phyloP scores from a whole-genome alignment of 2,888 invertebrate species.

The Hyposoter didymator region DNA sequence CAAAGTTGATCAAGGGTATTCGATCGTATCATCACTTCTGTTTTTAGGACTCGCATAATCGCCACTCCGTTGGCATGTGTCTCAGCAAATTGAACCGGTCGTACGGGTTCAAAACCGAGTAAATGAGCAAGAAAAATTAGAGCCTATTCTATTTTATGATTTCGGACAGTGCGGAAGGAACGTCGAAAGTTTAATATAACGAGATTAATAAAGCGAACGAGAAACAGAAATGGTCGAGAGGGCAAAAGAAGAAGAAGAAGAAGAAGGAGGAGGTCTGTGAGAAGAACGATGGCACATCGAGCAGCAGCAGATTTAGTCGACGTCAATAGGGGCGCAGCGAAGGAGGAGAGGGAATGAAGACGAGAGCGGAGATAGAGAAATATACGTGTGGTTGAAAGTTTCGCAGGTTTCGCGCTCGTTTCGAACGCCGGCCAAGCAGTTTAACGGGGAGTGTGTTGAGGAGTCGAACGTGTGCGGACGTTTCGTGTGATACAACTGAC shows the following conservation, averaged over 20 bases:
- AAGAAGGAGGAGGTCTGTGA: slow-evolving; percentile 43
- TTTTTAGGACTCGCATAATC: neutral
- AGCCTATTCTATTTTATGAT: neutral
- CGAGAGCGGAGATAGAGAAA: slow-evolving; percentile 46
- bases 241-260: slow-evolving; percentile 55
- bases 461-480: slow-evolving; percentile 78
- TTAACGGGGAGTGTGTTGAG: slow-evolving; percentile 78
- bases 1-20: slow-evolving; percentile 1
- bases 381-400: slow-evolving; percentile 70
- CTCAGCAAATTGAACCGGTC: neutral
- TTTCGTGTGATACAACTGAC: slow-evolving; percentile 79
- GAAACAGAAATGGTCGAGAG: slow-evolving; percentile 42
- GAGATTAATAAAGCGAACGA: slow-evolving; percentile 22
- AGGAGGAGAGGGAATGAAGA: slow-evolving; percentile 51
- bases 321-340: slow-evolving; percentile 44
- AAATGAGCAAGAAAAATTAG: neutral
- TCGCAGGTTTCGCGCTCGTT: slow-evolving; percentile 78
- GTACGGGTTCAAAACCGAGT: neutral
- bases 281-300: slow-evolving; percentile 54
- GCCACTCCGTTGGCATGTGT: neutral
- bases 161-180: neutral
- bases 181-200: slow-evolving; percentile 3
- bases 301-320: slow-evolving; percentile 66
- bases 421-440: slow-evolving; percentile 77
- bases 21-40: neutral